Evolutionary conservation across 1,140 invertebrate species (phyloP), one percentile per base, ranked within the genome.

Genomic region (Pseudomyrmex flavicornis): DNA sequence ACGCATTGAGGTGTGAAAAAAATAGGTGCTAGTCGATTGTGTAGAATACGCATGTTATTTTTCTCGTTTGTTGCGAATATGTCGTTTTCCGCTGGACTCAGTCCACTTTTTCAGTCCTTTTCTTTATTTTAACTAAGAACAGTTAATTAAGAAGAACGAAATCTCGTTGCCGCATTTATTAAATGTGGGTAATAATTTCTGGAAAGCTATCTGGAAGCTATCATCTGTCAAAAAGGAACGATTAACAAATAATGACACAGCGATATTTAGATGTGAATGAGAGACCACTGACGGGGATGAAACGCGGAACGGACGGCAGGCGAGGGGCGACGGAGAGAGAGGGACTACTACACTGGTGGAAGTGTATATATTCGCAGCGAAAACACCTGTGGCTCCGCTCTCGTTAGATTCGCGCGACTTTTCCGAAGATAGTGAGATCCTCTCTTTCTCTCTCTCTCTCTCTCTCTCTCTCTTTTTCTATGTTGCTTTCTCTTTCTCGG

Each of bases 341-440:
- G 75, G 52, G 77, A 15, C 54, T 58, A 15, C 54, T 58, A 50
- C 54, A 46, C 4, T 50, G 73, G 70, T 79, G 59, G 76, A 82
- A n/a, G 58, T 69, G 56, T 85, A 86, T 89, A 86, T 89, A 89
- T 88, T 88, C 87, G 82, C 70, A 65, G 86, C 82, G 87, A 89
- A 88, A 89, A 89, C 88, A 89, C 88, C 88, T 89, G 88, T 89
- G 88, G 88, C 87, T 89, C 87, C 80, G 87, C 87, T 89, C 88
- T 89, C 84, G 88, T 88, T 89, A 89, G 87, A 86, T 86, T 79
- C 87, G 88, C 84, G 87, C 88, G 88, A 89, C 88, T 89, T 89
- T 89, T 89, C 88, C 88, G 83, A 88, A 88, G 87, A 89, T 89
- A 89, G 88, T 65, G 63, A 69, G 65, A n/a, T 22, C 3, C 17